A percentile compares a stretch with the other conserved stretches of the same genome.
phyloP scores from a whole-genome alignment of 2,888 invertebrate species.

The Eristalinus aeneus region DNA sequence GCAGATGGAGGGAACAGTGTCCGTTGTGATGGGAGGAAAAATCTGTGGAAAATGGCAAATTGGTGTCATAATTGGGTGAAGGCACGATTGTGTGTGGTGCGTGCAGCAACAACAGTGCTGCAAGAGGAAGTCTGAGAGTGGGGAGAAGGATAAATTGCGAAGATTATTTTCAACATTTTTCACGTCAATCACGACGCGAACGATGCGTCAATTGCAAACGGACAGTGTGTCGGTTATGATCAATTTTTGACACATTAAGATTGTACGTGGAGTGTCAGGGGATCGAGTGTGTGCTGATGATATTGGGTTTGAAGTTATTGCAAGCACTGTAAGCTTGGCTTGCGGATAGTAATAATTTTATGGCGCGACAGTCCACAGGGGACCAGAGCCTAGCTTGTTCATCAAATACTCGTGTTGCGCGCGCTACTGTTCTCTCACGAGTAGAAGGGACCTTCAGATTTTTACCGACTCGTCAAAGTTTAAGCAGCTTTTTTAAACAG shows the following conservation, averaged over 20 bases:
- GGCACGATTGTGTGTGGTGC: constrained; percentile 6
- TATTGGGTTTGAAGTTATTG: neutral
- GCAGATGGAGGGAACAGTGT: neutral
- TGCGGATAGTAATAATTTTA: too few species aligned
- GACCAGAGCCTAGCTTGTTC: too few species aligned
- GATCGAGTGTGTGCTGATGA: neutral
- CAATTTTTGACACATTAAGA: constrained; percentile 54
- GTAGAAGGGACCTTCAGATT: too few species aligned
- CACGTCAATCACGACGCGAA: constrained; percentile 30
- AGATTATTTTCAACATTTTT: constrained; percentile 37
- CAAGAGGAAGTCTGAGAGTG: neutral
- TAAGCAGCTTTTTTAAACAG: too few species aligned
- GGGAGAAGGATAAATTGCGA: constrained; percentile 11
- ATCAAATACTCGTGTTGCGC: too few species aligned
- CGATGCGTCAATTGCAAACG: neutral
- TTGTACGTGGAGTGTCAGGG: constrained; percentile 13
- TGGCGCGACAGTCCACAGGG: too few species aligned
- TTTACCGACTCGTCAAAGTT: too few species aligned
- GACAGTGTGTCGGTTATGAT: neutral
- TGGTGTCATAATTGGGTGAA: constrained; percentile 55
- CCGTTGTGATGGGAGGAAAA: neutral
- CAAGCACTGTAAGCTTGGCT: neutral
- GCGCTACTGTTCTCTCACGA: too few species aligned
- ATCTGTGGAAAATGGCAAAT: constrained; percentile 56
- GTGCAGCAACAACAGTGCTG: neutral